phyloP scores from a whole-genome alignment of 2,797 vertebrate species.

The Clarias pachynema region DNA sequence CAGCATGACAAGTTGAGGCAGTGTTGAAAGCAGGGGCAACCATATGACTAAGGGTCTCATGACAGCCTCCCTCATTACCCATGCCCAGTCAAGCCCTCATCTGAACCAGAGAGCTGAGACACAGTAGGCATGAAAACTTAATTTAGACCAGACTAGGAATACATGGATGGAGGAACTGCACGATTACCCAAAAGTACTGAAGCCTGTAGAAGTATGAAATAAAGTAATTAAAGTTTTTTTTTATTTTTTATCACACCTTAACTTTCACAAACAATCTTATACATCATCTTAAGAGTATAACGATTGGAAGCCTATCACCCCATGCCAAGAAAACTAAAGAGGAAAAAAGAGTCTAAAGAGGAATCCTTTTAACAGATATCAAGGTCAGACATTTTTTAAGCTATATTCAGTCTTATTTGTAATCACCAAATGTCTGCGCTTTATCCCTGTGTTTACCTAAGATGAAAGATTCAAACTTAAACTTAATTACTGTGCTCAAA shows the following conservation, averaged over 20 bases:
- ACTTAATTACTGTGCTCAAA: slow-evolving; percentile 1
- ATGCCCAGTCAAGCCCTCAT: not conserved
- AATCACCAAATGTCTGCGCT: slow-evolving; percentile 3
- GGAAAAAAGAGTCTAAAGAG: not conserved
- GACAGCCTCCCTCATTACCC: slow-evolving; percentile 7
- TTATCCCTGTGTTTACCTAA: slow-evolving; percentile 10
- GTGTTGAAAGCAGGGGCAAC: not conserved
- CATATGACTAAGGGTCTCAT: slow-evolving; percentile 3
- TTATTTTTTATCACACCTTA: not conserved
- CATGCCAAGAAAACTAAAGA: not conserved
- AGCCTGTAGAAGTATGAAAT: not conserved
- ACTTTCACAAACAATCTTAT: not conserved
- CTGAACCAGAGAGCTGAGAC: slow-evolving; percentile 3
- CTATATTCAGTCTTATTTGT: not conserved
- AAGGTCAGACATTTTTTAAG: not conserved
- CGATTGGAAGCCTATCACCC: not conserved
- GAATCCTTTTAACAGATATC: not conserved
- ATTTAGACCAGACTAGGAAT: slow-evolving; percentile 1
- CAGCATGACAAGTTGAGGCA: not conserved
- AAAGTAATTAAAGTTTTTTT: not conserved
- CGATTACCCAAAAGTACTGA: not conserved
- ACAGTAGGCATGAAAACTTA: slow-evolving; percentile 1
- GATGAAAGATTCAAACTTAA: not conserved
- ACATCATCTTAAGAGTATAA: not conserved
- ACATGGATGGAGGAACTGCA: not conserved